These are phyloP conservation scores for Steinernema feltiae DNA, from an alignment of 1,140 invertebrate species.

Conservation along the genomic window DNA sequence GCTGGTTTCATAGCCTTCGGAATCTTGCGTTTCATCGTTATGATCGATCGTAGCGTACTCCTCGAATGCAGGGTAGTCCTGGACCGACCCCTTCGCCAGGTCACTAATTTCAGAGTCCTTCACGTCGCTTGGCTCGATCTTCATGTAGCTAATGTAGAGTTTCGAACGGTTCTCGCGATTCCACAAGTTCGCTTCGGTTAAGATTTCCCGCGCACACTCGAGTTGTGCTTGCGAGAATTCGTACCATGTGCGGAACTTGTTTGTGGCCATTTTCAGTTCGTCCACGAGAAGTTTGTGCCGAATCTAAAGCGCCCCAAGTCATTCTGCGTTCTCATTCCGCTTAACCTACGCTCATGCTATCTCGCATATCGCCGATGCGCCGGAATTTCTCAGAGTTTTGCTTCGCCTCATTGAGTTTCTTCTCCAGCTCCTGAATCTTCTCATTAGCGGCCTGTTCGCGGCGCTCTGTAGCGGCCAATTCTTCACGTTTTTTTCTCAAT, in stretches of 20 bases:
- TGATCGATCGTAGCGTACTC: not conserved
- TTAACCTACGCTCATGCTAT: not conserved
- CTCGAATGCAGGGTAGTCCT: not conserved
- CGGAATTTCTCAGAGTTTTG: not conserved
- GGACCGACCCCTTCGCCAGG: not conserved
- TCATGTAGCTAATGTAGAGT: constrained; percentile 1
- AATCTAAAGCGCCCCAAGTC: not conserved
- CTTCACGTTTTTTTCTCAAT: not conserved
- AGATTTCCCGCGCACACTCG: not conserved
- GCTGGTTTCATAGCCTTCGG: not conserved
- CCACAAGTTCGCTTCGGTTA: not conserved
- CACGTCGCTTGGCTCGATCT: not conserved
- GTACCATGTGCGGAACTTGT: not conserved
- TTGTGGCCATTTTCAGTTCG: not conserved
- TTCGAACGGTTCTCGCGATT: not conserved
- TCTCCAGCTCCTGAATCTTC: not conserved
- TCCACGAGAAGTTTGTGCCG: not conserved
- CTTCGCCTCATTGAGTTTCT: not conserved
- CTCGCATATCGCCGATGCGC: not conserved
- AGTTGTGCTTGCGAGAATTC: not conserved
- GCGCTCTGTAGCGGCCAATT: not conserved
- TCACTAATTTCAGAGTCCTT: no score
- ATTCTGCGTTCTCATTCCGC: not conserved
- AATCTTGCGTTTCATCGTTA: not conserved
- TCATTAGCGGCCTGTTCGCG: not conserved